Conservation (phyloP, 2,888 invertebrate species). For the Periphyllus acericola region DNA sequence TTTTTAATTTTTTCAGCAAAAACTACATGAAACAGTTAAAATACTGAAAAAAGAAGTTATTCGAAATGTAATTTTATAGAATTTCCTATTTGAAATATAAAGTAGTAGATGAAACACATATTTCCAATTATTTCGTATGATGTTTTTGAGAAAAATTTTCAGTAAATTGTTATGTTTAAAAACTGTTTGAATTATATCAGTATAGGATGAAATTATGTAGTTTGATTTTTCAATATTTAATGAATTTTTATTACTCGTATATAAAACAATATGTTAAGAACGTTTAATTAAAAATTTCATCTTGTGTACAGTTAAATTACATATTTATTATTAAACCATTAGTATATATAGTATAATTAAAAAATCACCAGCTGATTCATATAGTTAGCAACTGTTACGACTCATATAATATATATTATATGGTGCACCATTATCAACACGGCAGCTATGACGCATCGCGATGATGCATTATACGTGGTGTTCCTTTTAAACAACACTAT, state of each 20-base stretch:
- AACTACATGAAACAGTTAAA: too few species aligned
- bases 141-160: too few species aligned
- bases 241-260: conserved; percentile 16
- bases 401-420: not conserved
- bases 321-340: not conserved
- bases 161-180: too few species aligned
- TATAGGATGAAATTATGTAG: not conserved
- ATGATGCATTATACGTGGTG: conserved; percentile 5
- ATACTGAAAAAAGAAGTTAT: too few species aligned
- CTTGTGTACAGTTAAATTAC: not conserved
- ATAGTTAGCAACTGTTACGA: not conserved
- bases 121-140: too few species aligned
- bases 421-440: conserved; percentile 21
- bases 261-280: conserved; percentile 1
- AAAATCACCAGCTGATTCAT: not conserved
- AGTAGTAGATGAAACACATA: too few species aligned
- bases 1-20: too few species aligned
- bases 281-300: not conserved
- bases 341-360: not conserved
- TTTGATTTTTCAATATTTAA: not conserved
- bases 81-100: too few species aligned
- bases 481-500: not conserved
- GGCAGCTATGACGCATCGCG: conserved; percentile 35
- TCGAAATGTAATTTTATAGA: too few species aligned
- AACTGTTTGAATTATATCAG: too few species aligned